phyloP scores from a whole-genome alignment of 2,888 invertebrate species.

The Teleiodes luculella region DNA sequence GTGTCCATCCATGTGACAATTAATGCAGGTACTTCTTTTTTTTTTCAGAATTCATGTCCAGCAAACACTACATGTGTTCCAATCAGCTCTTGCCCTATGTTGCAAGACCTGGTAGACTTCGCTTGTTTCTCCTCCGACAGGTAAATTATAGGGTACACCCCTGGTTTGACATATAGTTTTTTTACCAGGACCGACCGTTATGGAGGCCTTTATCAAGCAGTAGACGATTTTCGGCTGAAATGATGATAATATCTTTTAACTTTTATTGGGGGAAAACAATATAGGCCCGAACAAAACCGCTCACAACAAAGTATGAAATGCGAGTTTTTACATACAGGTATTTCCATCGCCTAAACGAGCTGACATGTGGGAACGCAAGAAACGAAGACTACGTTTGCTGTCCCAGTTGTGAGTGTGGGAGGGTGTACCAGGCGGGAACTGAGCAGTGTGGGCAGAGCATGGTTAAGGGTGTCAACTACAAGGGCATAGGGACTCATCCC shows the following conservation, averaged over 20 bases:
- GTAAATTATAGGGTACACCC: too few relatives aligned
- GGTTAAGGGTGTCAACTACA: conserved; percentile 81
- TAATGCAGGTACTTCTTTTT: too few relatives aligned
- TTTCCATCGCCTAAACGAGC: conserved; percentile 74
- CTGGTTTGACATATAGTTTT: too few relatives aligned
- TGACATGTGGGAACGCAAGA: conserved; percentile 80
- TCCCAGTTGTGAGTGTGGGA: conserved; percentile 71
- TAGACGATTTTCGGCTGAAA: too few relatives aligned
- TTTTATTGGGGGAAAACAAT: too few relatives aligned
- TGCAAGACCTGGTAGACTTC: conserved; percentile 77
- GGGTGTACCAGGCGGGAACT: conserved; percentile 54
- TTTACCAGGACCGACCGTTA: too few relatives aligned
- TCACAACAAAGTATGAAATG: too few relatives aligned
- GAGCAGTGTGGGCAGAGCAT: conserved; percentile 82
- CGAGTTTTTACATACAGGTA: conserved; percentile 55
- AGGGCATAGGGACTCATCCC: conserved; percentile 85
- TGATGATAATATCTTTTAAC: too few relatives aligned
- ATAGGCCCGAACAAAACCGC: too few relatives aligned
- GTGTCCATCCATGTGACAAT: too few relatives aligned
- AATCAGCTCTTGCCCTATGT: conserved; percentile 75
- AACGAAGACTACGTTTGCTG: conserved; percentile 80
- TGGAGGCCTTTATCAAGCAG: too few relatives aligned
- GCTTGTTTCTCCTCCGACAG: conserved; percentile 80
- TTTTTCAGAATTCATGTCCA: conserved; percentile 65
- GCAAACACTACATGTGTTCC: conserved; percentile 73